Evolutionary conservation across 1,140 invertebrate genomes (phyloP), one percentile per base, ranked within the genome.

Genomic region (Zelostemma sp.): DNA sequence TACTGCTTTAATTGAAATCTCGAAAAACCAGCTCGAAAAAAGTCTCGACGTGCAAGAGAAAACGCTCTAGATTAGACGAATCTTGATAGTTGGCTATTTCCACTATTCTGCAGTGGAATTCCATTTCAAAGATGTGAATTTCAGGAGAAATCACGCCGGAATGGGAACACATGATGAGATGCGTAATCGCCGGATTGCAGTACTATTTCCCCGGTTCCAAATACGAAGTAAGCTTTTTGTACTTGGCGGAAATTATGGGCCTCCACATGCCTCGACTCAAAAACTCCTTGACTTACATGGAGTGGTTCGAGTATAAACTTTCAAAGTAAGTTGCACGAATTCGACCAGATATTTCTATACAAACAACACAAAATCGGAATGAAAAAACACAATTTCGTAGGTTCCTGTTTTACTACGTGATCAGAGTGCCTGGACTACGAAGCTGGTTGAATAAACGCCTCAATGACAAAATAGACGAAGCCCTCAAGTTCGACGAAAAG

Each of bases 91-190:
- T n/a, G 25, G 8, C 25, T 8, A 28, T 4, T 28, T 28, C 8
- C 25, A 28, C 25, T 4, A 8, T 28, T 28, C 8, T 28, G n/a
- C 25, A 28, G 25, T 28, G 3, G 25, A 28, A 28, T 28, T 4
- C 3, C 3, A 28, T 8, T 8, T 28, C 25, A 28, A 8, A 28
- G 25, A 28, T 28, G 25, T 28, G 3, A 4, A 4, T 28, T 28
- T 4, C 25, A 28, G 54, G 73, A 0, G n/a, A 64, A 1, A 51
- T 85, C 0, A 75, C 49, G 1, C 71, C 80, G 0, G 79, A 85
- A 46, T 85, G 80, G 78, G 85, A 87, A 35, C 83, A 87, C 60
- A 86, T 87, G 82, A 72, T 73, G 16, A 76, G 79, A 45, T 86
- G 79, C 51, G 18, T 86, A 1, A 16, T 80, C 0, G 72, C 79